Evolutionary conservation across 2,113 vertebrate genomes (phyloP).

Genomic region (Odocoileus virginianus): DNA sequence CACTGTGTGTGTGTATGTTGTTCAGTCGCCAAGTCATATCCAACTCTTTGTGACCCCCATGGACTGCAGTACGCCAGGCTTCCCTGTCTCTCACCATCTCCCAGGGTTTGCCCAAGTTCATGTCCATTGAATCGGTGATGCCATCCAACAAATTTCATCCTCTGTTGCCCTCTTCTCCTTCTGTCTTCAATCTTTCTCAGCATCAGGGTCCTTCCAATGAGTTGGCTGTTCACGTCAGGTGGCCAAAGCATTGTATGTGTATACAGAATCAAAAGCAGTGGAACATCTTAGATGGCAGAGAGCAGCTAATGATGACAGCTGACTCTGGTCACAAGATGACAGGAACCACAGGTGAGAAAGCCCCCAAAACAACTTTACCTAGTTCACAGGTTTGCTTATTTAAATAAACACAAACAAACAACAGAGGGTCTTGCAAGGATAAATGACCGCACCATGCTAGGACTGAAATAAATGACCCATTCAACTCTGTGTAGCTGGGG

Average conservation of each 20-base stretch:
- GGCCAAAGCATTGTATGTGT: background rate
- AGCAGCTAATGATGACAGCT: background rate
- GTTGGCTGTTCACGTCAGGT: background rate
- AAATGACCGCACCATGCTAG: background rate
- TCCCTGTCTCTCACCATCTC: background rate
- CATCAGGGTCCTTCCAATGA: background rate
- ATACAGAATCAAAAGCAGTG: background rate
- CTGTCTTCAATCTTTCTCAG: background rate
- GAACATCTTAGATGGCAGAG: background rate
- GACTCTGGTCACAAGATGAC: background rate
- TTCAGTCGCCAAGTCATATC: background rate
- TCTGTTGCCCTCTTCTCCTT: background rate
- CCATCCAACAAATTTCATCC: background rate
- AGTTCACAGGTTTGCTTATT: background rate
- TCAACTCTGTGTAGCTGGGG: background rate
- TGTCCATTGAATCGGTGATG: background rate
- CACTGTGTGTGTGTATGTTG: background rate
- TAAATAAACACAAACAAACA: background rate
- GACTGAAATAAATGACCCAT: background rate
- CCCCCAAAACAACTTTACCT: background rate
- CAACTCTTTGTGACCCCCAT: background rate
- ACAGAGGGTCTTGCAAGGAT: background rate
- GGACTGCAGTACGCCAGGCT: background rate
- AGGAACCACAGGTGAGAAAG: background rate
- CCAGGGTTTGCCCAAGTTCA: background rate